Evolutionary conservation across 2,797 vertebrate species (phyloP).

Genomic region (Tolypeutes matacus): DNA sequence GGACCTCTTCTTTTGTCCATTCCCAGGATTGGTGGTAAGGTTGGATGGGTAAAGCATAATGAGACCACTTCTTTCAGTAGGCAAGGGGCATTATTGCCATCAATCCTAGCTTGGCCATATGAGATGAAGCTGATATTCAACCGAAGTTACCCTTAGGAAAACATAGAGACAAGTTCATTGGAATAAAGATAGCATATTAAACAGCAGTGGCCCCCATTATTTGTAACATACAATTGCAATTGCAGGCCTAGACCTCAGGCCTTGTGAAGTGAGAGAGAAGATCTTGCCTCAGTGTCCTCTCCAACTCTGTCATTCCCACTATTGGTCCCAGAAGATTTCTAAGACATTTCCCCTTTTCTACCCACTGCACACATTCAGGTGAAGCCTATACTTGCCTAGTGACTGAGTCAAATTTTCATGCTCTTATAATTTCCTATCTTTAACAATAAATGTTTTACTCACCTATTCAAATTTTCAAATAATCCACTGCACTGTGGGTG

Average conservation of each 20-base stretch:
- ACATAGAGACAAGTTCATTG: background rate
- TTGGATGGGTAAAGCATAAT: background rate
- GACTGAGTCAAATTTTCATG: background rate
- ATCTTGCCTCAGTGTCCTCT: background rate
- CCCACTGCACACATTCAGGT: background rate
- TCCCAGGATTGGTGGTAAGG: background rate
- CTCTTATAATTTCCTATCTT: background rate
- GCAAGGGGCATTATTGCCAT: background rate
- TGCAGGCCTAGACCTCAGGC: background rate
- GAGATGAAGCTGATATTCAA: background rate
- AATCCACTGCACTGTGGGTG: background rate
- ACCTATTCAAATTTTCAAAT: background rate
- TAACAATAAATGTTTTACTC: background rate
- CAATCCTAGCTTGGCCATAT: background rate
- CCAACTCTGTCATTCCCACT: background rate
- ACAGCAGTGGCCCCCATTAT: fast-evolving
- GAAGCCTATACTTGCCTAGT: background rate
- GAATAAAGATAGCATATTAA: background rate
- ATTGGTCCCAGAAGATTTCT: background rate
- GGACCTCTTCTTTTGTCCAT: background rate
- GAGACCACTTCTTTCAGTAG: background rate
- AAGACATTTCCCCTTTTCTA: background rate
- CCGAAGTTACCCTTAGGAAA: background rate
- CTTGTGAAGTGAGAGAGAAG: background rate
- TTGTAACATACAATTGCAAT: background rate